These are phyloP conservation scores for Echinometra lucunter DNA, from an alignment of 53 echinoderm and acorn worm genomes.

Conservation along the genomic window DNA sequence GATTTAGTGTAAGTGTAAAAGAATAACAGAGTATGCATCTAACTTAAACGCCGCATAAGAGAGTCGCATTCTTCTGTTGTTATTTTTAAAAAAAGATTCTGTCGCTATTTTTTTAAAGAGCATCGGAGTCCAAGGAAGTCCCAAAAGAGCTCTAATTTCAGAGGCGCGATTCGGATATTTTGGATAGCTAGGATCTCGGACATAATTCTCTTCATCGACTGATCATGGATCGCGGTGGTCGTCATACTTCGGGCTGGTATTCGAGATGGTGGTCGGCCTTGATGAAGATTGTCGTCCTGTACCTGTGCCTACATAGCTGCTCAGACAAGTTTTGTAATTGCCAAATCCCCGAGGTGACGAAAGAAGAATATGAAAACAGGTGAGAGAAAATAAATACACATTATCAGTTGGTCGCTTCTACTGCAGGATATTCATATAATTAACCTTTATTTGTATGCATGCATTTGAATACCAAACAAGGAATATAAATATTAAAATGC, in stretches of 20 bases:
- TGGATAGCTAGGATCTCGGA: slow-evolving; percentile 13
- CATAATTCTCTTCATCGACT: not conserved
- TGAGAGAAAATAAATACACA: not conserved
- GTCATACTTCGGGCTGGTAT: slow-evolving; percentile 9
- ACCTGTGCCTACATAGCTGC: slow-evolving; percentile 38
- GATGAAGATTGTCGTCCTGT: slow-evolving; percentile 11
- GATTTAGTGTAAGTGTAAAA: not conserved
- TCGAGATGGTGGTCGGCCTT: slow-evolving; percentile 29
- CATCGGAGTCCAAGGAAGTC: not conserved
- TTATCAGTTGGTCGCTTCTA: no score
- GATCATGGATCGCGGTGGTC: not conserved
- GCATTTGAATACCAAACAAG: no score
- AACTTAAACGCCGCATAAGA: not conserved
- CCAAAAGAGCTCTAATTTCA: not conserved
- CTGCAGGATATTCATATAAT: no score
- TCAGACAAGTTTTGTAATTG: slow-evolving; percentile 26
- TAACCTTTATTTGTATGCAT: no score
- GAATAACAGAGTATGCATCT: not conserved
- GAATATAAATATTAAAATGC: no score
- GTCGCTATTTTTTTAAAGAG: not conserved
- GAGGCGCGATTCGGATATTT: slow-evolving; percentile 6
- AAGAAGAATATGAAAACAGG: not conserved
- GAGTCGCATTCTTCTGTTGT: not conserved
- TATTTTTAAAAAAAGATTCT: not conserved
- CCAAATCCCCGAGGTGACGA: not conserved